A percentile compares a stretch with the other conserved stretches of the same genome.
phyloP scores from a whole-genome alignment of 37 sponge, comb jelly and placozoan genomes.

The Oopsacas minuta region DNA sequence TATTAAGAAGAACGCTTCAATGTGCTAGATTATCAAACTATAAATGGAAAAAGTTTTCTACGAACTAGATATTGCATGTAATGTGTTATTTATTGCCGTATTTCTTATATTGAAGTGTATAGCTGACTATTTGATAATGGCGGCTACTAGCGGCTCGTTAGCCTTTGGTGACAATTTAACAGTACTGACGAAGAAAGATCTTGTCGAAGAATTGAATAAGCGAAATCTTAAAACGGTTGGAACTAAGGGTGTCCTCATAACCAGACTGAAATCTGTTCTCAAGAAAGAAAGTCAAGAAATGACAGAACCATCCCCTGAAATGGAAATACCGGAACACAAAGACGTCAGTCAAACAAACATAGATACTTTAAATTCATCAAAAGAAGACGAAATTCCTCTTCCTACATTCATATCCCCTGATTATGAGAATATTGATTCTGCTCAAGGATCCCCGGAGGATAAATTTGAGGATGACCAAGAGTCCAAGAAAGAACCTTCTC shows the following conservation, averaged over 20 bases:
- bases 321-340: not conserved
- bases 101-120: not conserved
- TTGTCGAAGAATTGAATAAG: not conserved
- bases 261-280: not conserved
- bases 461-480: not conserved
- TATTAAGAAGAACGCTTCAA: no score
- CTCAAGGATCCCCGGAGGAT: not conserved
- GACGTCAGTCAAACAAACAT: not conserved
- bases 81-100: not conserved
- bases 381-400: not conserved
- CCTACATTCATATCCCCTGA: not conserved
- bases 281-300: not conserved
- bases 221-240: not conserved
- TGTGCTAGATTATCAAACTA: no score
- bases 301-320: not conserved
- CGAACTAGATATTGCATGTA: no score
- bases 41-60: no score
- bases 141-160: not conserved
- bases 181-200: not conserved
- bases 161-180: not conserved
- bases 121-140: not conserved
- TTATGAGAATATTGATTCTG: conserved; percentile 14
- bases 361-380: not conserved
- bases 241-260: not conserved
- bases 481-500: not conserved